phyloP scores from a whole-genome alignment of 2,888 invertebrate genomes.

The Ctena decussata region DNA sequence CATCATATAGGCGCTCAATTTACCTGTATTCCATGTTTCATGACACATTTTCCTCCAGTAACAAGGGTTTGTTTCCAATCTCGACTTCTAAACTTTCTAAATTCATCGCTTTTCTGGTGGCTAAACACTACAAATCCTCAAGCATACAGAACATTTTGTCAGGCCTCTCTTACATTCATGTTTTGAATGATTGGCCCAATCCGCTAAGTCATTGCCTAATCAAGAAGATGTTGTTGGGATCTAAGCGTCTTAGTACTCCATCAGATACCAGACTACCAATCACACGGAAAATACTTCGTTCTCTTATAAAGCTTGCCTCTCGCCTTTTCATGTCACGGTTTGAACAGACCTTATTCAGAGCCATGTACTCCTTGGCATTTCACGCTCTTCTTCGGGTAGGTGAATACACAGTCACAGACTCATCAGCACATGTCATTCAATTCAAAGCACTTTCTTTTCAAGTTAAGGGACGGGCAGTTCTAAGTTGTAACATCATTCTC shows the following conservation, averaged over 20 bases:
- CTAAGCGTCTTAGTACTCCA: background rate
- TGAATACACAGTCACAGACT: background rate
- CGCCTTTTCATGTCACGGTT: background rate
- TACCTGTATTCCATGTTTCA: slow-evolving; percentile 31
- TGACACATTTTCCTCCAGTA: background rate
- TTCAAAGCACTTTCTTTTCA: background rate
- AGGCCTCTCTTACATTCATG: slow-evolving; percentile 41
- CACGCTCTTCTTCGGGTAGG: slow-evolving; percentile 11
- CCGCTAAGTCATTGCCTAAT: slow-evolving; percentile 27
- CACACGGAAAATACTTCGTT: background rate
- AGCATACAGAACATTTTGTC: slow-evolving; percentile 26
- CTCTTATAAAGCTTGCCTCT: background rate
- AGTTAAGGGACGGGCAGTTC: background rate
- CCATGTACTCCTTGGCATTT: slow-evolving; percentile 42
- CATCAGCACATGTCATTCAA: background rate
- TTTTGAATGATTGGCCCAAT: slow-evolving; percentile 4
- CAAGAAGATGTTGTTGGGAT: slow-evolving; percentile 34
- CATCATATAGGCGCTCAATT: slow-evolving; percentile 21
- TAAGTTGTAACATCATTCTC: background rate
- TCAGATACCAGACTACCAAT: background rate
- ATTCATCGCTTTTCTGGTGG: slow-evolving; percentile 29
- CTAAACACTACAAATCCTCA: slow-evolving; percentile 6
- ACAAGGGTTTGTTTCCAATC: background rate
- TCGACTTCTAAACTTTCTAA: slow-evolving; percentile 22
- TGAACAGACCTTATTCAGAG: background rate